phyloP scores from a whole-genome alignment of 2,113 vertebrate genomes.

The Laticauda laticaudata region DNA sequence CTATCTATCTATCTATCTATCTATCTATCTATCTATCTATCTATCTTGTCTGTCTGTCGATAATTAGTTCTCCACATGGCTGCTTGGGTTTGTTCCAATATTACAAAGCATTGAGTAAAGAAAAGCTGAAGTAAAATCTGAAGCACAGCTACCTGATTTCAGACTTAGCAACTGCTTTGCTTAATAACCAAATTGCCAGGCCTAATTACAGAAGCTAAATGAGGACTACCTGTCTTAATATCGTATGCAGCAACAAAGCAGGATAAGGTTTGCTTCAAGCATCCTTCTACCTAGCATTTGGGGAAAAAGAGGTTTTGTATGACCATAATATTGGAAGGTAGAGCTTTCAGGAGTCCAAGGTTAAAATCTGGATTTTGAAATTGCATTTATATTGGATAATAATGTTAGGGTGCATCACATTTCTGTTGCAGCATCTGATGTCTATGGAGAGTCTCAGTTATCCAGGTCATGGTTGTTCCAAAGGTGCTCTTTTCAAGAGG shows the following conservation, averaged over 20 bases:
- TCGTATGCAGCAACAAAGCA: neutral
- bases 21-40: rapidly evolving
- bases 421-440: neutral
- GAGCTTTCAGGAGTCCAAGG: neutral
- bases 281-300: neutral
- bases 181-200: neutral
- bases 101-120: neutral
- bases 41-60: neutral
- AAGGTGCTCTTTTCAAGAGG: too few relatives aligned
- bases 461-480: too few relatives aligned
- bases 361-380: neutral
- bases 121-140: neutral
- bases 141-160: neutral
- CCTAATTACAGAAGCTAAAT: neutral
- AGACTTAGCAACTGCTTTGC: neutral
- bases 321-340: neutral
- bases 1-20: too few relatives aligned
- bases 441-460: too few relatives aligned
- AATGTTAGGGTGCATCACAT: neutral
- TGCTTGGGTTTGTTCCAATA: neutral
- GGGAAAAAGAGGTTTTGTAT: neutral
- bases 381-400: neutral
- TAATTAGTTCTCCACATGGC: neutral
- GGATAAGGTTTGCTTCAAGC: neutral
- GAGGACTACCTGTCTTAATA: neutral